These are phyloP conservation scores for Paramuricea clavata DNA, from an alignment of 92 coral and sea anemone species.

Conservation along the genomic window DNA sequence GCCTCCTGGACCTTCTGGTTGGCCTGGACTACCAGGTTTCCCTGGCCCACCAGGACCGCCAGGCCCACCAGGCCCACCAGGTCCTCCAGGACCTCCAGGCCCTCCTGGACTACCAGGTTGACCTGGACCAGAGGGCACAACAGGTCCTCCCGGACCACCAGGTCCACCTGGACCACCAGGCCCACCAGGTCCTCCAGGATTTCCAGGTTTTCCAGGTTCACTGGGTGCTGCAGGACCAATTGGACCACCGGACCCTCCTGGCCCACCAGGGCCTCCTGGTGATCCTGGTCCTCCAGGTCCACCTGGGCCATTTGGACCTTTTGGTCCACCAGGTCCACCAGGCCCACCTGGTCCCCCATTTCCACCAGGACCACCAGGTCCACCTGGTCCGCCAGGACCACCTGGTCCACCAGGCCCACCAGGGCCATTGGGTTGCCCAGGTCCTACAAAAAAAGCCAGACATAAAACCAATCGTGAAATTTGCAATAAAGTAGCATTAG, in stretches of 20 bases:
- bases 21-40: slow-evolving; percentile 72
- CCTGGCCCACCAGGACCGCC: slow-evolving; percentile 88
- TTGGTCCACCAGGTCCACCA: slow-evolving; percentile 76
- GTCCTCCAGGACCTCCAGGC: slow-evolving; percentile 58
- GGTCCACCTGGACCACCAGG: slow-evolving; percentile 87
- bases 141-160: slow-evolving; percentile 50
- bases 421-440: slow-evolving; percentile 71
- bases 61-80: slow-evolving; percentile 62
- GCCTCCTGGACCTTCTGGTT: slow-evolving; percentile 61
- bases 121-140: slow-evolving; percentile 40
- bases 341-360: slow-evolving; percentile 78
- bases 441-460: slow-evolving; percentile 16
- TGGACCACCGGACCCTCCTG: slow-evolving; percentile 76
- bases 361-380: slow-evolving; percentile 78
- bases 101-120: slow-evolving; percentile 32
- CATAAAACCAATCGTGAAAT: no score
- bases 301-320: slow-evolving; percentile 83
- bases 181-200: slow-evolving; percentile 66
- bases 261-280: slow-evolving; percentile 68
- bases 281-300: slow-evolving; percentile 75
- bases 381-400: slow-evolving; percentile 70
- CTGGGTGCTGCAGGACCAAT: background rate
- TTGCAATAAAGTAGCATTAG: no score
- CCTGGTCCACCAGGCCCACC: slow-evolving; percentile 79
- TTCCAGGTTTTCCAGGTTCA: background rate